Conservation (phyloP, 2,888 invertebrate species). For the Petrolisthes cinctipes region DNA sequence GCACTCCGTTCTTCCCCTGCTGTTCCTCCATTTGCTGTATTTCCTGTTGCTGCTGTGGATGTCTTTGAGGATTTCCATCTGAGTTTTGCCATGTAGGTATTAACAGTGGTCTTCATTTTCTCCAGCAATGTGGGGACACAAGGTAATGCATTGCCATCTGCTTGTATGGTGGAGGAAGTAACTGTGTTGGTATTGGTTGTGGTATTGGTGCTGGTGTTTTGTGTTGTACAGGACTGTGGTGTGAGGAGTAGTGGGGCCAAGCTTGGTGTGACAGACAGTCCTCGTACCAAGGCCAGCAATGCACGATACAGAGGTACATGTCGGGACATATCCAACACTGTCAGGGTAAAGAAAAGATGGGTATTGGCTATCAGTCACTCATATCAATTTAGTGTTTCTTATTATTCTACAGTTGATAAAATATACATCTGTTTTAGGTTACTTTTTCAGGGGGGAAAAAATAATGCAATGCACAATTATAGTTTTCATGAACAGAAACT, state of each 20-base stretch:
- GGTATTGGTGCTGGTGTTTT: not conserved
- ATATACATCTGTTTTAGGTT: no score
- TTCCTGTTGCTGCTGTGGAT: conserved; percentile 12
- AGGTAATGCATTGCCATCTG: conserved; percentile 69
- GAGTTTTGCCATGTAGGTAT: conserved; percentile 88
- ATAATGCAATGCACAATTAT: not conserved
- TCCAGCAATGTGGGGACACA: conserved; percentile 83
- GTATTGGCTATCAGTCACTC: not conserved
- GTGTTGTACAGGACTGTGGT: conserved; percentile 67
- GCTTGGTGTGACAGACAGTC: conserved; percentile 78
- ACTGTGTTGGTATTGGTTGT: conserved; percentile 70
- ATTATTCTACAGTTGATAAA: no score
- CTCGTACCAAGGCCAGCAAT: conserved; percentile 84
- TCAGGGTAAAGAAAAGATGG: conserved; percentile 63
- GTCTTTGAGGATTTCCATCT: conserved; percentile 72
- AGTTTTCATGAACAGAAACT: not conserved
- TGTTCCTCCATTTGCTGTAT: conserved; percentile 16
- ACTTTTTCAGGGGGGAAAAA: not conserved
- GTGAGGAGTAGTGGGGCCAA: conserved; percentile 78
- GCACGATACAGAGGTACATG: conserved; percentile 93
- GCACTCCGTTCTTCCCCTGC: not conserved
- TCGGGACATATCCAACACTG: conserved; percentile 94
- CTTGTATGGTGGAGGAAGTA: conserved; percentile 66
- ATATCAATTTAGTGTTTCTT: no score
- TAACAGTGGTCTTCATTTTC: conserved; percentile 91